Evolutionary conservation across 2,113 vertebrate genomes (phyloP), one percentile per base, ranked within the genome.

Genomic region (Malurus melanocephalus): DNA sequence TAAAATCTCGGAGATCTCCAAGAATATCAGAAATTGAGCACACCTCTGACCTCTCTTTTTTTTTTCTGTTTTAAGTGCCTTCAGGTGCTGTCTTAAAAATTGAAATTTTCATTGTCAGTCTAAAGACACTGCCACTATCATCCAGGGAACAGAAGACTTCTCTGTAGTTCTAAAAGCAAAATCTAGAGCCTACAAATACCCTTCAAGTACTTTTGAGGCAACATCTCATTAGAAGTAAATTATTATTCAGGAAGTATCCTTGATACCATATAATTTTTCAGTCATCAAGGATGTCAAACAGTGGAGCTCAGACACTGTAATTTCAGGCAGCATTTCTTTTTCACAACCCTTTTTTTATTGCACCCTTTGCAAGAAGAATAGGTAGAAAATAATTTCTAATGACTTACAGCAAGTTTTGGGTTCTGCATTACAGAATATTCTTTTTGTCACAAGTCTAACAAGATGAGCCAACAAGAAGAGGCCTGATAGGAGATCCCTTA

Each of bases 251-350:
- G 94, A 77, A 91, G 80, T 90, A 94, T 68, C 91, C 93, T 81
- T 68, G 80, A 88, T 81, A 96, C 67, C 83, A 60, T 76, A 4
- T 92, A 96, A 95, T 95, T 97, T 97, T 91, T 80, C 65, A 94
- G 93, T 95, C 93, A 95, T 95, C 93, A 95, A 59, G 90, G 76
- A 62, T 94, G 87, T 96, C 94, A 96, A 95, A 96, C 62, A 94
- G 24, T 53, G 49, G 56, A 94, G 94, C 78, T 92, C 78, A 82
- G 81, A 90, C 78, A 84, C 60, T 93, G 81, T 69, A 88, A 69
- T 94, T 91, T 85, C 73, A 92, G 21, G 60, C 60, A 76, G 65
- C 46, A 88, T 81, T 94, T 94, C 76, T 69, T 80, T 95, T 80
- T 26, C 81, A 83, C 56, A 87, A 77, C 40, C 30, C 86, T 88